Evolutionary conservation across 2,797 vertebrate species (phyloP), one percentile per base, ranked within the genome.

Genomic region (Poecilia gillii): DNA sequence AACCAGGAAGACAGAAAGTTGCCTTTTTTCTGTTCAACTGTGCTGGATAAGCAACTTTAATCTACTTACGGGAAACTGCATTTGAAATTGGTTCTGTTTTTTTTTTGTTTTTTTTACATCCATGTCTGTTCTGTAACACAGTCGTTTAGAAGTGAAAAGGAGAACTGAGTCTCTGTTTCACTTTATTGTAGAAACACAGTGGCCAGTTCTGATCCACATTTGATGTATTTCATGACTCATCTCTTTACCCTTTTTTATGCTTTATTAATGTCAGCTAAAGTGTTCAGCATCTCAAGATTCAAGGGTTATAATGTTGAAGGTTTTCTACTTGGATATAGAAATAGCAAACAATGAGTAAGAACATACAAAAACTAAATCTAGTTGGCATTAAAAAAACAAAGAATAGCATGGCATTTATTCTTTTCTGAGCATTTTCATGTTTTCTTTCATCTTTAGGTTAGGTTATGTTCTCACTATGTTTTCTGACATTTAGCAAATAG

Each of bases 161-260:
- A 70, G 66, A 70, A 43, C 66, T 43, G 20, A 68, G 23, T 68
- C 20, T 25, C 64, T 41, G n/a, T 68, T 68, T 68, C 36, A 68
- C 11, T 25, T 41, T 41, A 68, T 68, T 9, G 12, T 39, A 41
- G 20, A 41, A 9, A 68, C 33, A 66, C 2, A 12, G 36, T 20
- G 36, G 18, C 36, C 18, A 0, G 3, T 41, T 41, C 36, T 41
- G 3, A 41, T 68, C 64, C 36, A 68, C 41, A 18, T 31, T 62
- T 23, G 39, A 23, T 41, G 23, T 25, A 25, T 41, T 68, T 41
- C 1, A 23, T 68, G 36, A 68, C 8, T 68, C 9, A 25, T 68
- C 4, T 68, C 36, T 11, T 41, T 41, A 23, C 23, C 9, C 7
- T 41, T 39, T 68, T 20, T 23, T 68, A 66, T 66, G 36, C 31